Evolutionary conservation across 2,888 invertebrate genomes (phyloP).

Genomic region (Drosophila engyochracea): DNA sequence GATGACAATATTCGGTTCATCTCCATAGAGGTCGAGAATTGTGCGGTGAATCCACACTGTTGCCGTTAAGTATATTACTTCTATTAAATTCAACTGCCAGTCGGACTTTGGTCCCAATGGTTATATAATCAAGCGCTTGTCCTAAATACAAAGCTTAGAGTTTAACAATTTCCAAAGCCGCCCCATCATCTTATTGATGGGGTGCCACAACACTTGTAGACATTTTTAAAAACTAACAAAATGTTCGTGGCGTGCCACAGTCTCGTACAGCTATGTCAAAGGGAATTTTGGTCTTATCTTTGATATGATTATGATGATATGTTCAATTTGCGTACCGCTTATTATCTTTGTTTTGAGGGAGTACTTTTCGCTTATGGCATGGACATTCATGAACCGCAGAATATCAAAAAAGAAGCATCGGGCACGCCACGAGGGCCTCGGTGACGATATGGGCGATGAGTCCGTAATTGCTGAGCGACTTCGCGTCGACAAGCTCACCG

Average conservation of each 20-base stretch:
- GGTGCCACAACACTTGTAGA: background rate
- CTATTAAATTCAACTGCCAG: background rate
- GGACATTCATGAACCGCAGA: background rate
- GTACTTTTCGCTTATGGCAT: background rate
- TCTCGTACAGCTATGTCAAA: slow-evolving; percentile 1
- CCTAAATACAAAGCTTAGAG: background rate
- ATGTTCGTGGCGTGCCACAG: slow-evolving; percentile 16
- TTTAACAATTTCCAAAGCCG: background rate
- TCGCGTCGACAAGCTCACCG: slow-evolving; percentile 20
- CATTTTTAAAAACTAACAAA: background rate
- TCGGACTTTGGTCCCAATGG: background rate
- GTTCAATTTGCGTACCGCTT: slow-evolving; percentile 5
- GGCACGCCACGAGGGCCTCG: background rate
- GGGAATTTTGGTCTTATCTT: slow-evolving; percentile 12
- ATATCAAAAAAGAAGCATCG: slow-evolving; percentile 4
- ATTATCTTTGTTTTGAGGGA: slow-evolving; percentile 4
- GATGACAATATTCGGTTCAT: slow-evolving; percentile 41
- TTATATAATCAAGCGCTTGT: background rate
- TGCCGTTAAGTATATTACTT: slow-evolving; percentile 63
- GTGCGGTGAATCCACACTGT: slow-evolving; percentile 53
- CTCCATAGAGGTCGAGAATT: slow-evolving; percentile 44
- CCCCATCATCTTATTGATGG: background rate
- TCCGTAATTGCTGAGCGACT: slow-evolving; percentile 37
- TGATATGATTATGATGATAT: slow-evolving; percentile 12
- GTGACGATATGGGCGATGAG: slow-evolving; percentile 24